A percentile compares a stretch with the other conserved stretches of the same genome.
phyloP scores from a whole-genome alignment of 2,888 invertebrate species.

The Sphaerophoria taeniata region DNA sequence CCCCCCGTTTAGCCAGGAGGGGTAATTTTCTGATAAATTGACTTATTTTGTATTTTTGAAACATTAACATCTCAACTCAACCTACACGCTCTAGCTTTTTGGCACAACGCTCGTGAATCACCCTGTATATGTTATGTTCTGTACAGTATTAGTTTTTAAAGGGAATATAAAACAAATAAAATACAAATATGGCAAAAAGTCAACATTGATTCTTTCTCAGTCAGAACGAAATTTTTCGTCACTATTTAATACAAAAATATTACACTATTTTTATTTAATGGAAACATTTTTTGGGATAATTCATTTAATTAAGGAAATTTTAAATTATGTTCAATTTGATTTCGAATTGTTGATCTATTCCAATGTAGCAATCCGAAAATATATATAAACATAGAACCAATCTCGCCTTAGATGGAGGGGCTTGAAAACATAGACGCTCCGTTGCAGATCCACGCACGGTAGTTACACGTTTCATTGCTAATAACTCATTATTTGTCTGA shows the following conservation, averaged over 20 bases:
- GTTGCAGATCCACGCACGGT: constrained; percentile 84
- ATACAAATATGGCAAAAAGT: too few species aligned
- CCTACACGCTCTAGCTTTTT: too few species aligned
- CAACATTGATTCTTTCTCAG: too few species aligned
- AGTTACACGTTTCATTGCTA: constrained; percentile 91
- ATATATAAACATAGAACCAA: constrained; percentile 91
- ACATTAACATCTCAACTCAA: too few species aligned
- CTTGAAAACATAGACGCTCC: constrained; percentile 86
- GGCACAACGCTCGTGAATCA: too few species aligned
- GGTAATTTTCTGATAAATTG: too few species aligned
- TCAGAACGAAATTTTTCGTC: too few species aligned
- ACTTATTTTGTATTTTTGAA: too few species aligned
- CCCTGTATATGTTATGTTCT: too few species aligned
- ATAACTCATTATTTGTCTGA: constrained; percentile 87
- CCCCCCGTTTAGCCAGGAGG: too few species aligned
- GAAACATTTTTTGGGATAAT: neutral
- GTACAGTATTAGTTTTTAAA: too few species aligned
- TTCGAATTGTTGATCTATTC: constrained; percentile 95
- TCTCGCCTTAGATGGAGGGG: constrained; percentile 88
- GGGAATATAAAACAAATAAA: too few species aligned
- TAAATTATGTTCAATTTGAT: constrained; percentile 84
- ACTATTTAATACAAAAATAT: neutral
- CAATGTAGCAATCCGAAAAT: constrained; percentile 96
- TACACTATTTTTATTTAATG: neutral
- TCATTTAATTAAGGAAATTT: neutral